Evolutionary conservation across 2,113 vertebrate genomes (phyloP), one percentile per base, ranked within the genome.

Genomic region (Malaclemys terrapin): DNA sequence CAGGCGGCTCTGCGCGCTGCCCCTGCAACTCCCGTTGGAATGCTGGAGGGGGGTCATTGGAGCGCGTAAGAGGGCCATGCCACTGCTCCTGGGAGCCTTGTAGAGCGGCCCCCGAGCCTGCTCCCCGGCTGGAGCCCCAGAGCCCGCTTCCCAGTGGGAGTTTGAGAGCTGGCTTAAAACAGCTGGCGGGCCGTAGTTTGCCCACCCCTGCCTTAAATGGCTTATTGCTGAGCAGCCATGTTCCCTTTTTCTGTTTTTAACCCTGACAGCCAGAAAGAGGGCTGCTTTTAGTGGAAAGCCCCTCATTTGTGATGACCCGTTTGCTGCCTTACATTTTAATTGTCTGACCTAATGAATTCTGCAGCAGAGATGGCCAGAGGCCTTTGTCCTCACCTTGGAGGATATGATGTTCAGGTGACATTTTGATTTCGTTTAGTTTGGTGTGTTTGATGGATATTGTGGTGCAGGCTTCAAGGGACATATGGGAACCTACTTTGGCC

Each of bases 391-490:
- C 20, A 6, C 35, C 83, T 27, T 11, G 0, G 5, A 4, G 90
- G 85, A 84, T 8, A 31, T n/a, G 96, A 10, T 1, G 2, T 78
- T 69, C 52, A 0, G 27, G 1, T 19, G 8, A 3, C 0, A 0
- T 82, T 7, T 25, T 53, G 84, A 3, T 38, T 29, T 2, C 0
- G 9, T 45, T 20, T 1, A 1, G 0, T 47, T 83, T 10, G 35
- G 16, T 22, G 24, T 8, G 27, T 8, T 56, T 29, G 29, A 49
- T 31, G 9, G 76, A 49, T 10, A 10, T 10, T 31, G 27, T 49
- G 5, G 35, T 25, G 29, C 88, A 5, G 45, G n/a, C 42, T 12
- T 50, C 10, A 1, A n/a, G 54, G 79, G 0, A 1, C 4, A 78
- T 20, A 2, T 0, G 13, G 80, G 93, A 72, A 35, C 76, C 25